Conservation (phyloP, 2,797 vertebrate species). For the Tokudaia tokunoshimensis region DNA sequence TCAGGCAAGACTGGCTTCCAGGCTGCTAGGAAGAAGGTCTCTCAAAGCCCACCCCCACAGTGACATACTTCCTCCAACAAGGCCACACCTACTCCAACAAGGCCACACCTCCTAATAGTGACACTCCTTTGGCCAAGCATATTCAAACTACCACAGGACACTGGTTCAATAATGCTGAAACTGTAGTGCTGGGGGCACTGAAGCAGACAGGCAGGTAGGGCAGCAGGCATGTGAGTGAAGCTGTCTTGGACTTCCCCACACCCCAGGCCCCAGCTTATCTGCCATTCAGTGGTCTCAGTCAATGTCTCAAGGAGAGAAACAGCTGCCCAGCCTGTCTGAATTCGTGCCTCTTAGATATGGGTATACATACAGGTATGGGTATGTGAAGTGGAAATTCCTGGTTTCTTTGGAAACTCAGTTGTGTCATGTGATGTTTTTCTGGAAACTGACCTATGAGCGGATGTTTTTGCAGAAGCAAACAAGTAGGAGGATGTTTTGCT, state of each 20-base stretch:
- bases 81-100: too few species aligned
- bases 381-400: not conserved
- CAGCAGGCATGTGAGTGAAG: conserved; percentile 4
- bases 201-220: not conserved
- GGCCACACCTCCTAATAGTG: not conserved
- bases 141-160: not conserved
- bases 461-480: not conserved
- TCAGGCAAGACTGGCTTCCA: too few species aligned
- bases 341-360: conserved; percentile 1
- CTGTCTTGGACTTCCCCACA: not conserved
- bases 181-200: not conserved
- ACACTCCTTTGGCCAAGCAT: not conserved
- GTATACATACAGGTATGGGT: not conserved
- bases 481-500: not conserved
- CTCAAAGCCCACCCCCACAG: not conserved
- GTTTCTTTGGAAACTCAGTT: not conserved
- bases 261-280: not conserved
- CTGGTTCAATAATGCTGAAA: not conserved
- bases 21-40: too few species aligned
- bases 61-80: not conserved
- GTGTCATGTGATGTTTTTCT: not conserved
- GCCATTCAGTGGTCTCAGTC: not conserved
- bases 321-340: not conserved
- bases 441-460: not conserved
- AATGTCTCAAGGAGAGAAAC: not conserved